Conservation (phyloP, 1,140 invertebrate genomes). For the Polypedilum vanderplanki region DNA sequence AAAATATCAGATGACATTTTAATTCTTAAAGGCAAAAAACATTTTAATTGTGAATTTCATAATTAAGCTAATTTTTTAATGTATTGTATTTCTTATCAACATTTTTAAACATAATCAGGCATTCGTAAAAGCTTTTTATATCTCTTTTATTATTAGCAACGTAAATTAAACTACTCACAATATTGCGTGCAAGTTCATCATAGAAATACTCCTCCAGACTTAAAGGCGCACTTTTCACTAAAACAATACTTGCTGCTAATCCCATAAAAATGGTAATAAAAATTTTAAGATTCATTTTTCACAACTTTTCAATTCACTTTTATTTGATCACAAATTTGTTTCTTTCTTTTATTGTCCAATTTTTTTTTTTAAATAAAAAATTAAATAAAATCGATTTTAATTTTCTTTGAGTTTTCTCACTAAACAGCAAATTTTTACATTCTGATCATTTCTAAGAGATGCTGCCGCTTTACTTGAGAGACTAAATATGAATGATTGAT, state of each 20-base stretch:
- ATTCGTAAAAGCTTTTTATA: neutral
- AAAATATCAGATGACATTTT: too few relatives aligned
- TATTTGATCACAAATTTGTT: neutral
- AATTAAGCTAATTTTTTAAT: neutral
- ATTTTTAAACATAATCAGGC: neutral
- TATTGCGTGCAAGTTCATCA: neutral
- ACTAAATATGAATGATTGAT: conserved; percentile 4
- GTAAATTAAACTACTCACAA: neutral
- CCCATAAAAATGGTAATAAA: neutral
- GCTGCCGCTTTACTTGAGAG: conserved; percentile 1
- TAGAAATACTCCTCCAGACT: neutral
- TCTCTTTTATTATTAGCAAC: neutral
- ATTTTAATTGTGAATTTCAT: neutral
- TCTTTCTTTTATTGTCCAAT: neutral
- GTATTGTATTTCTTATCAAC: neutral
- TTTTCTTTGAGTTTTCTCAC: neutral
- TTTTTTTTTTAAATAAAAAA: neutral
- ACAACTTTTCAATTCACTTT: neutral
- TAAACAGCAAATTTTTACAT: neutral
- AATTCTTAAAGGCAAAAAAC: too few relatives aligned
- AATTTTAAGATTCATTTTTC: conserved; percentile 5
- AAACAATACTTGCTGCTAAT: neutral
- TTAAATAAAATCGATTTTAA: neutral
- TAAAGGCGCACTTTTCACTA: neutral
- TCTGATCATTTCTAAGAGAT: neutral